Evolutionary conservation across 2,797 vertebrate species (phyloP).

Genomic region (Arrhamphus sclerolepis): DNA sequence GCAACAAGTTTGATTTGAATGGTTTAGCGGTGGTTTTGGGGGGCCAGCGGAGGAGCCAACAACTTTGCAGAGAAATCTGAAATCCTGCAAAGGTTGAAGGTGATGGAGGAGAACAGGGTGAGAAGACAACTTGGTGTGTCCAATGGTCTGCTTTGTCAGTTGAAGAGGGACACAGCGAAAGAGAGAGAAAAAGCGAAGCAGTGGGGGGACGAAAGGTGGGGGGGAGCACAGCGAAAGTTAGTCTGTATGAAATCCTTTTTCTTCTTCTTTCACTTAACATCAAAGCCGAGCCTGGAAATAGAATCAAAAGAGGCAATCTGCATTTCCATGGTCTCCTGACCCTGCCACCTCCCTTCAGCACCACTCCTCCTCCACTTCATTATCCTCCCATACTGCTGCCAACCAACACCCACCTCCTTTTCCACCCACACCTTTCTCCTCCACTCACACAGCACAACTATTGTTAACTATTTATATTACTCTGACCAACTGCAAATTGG

Average conservation of each 20-base stretch:
- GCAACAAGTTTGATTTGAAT: background rate
- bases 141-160: slow-evolving; percentile 68
- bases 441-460: slow-evolving; percentile 71
- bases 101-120: slow-evolving; percentile 12
- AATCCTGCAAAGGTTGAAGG: slow-evolving; percentile 6
- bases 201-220: slow-evolving; percentile 53
- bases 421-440: slow-evolving; percentile 62
- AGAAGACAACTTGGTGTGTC: slow-evolving; percentile 35
- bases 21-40: background rate
- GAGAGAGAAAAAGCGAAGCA: slow-evolving; percentile 38
- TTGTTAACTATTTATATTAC: slow-evolving; percentile 58
- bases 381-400: slow-evolving; percentile 47
- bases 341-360: slow-evolving; percentile 30
- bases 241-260: slow-evolving; percentile 68
- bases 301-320: slow-evolving; percentile 79
- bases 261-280: slow-evolving; percentile 59
- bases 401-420: slow-evolving; percentile 59
- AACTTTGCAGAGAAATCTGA: slow-evolving; percentile 4
- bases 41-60: background rate
- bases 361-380: slow-evolving; percentile 38
- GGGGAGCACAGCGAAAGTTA: slow-evolving; percentile 66
- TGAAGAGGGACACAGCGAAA: slow-evolving; percentile 42
- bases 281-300: slow-evolving; percentile 77
- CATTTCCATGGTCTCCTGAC: slow-evolving; percentile 80
- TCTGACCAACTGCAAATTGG: slow-evolving; percentile 27